phyloP scores from a whole-genome alignment of 2,113 vertebrate species.

The Erythrolamprus reginae region DNA sequence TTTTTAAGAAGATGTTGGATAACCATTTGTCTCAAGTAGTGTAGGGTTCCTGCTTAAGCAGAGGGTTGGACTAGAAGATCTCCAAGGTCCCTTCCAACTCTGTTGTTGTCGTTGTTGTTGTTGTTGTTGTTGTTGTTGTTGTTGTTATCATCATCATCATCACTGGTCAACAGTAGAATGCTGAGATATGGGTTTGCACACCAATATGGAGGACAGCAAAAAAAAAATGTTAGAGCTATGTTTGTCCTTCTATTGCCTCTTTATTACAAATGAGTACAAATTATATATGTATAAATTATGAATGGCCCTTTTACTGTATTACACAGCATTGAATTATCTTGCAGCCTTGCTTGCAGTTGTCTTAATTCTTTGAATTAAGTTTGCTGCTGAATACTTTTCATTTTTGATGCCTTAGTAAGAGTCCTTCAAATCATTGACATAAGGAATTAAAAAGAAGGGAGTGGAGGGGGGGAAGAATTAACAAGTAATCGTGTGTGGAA shows the following conservation, averaged over 20 bases:
- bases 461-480: neutral
- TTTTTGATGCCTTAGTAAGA: neutral
- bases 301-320: neutral
- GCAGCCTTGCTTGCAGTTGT: neutral
- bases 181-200: neutral
- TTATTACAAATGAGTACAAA: neutral
- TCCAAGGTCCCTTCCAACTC: too few species aligned
- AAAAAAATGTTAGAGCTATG: neutral
- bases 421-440: neutral
- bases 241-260: neutral
- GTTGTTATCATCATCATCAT: too few species aligned
- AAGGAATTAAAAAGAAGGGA: neutral
- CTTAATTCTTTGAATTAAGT: neutral
- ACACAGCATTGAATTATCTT: neutral
- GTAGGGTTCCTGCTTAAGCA: too few species aligned
- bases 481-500: neutral
- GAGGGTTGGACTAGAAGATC: too few species aligned
- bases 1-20: too few species aligned
- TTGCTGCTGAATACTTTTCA: neutral
- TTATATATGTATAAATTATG: neutral
- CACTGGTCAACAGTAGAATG: neutral
- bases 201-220: neutral
- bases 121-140: too few species aligned
- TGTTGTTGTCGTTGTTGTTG: too few species aligned
- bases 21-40: too few species aligned